Evolutionary conservation across 2,113 vertebrate genomes (phyloP).

Genomic region (Prionailurus bengalensis): DNA sequence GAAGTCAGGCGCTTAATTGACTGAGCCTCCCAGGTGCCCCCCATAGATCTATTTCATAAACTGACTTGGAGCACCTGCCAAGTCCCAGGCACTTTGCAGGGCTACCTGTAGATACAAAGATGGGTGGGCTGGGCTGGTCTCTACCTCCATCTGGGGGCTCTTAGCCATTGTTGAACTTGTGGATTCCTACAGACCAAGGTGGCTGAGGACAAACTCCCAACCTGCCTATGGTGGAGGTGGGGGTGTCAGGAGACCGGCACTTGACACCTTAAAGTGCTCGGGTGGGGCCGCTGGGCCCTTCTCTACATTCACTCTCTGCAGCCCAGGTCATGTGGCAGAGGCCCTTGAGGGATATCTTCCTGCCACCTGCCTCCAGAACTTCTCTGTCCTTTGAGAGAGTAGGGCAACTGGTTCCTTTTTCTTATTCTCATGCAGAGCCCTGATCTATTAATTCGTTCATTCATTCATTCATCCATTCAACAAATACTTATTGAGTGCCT

Average conservation of each 20-base stretch:
- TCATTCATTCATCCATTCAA: neutral
- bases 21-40: no score
- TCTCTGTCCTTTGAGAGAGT: neutral
- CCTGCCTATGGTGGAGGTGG: neutral
- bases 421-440: neutral
- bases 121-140: neutral
- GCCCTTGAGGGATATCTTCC: neutral
- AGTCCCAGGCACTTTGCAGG: neutral
- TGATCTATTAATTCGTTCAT: neutral
- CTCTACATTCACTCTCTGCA: neutral
- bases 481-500: no score
- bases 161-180: neutral
- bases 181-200: neutral
- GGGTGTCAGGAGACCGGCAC: neutral
- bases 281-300: neutral
- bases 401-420: neutral
- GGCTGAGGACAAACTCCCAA: neutral
- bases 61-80: neutral
- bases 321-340: no score
- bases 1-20: no score
- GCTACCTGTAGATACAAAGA: neutral
- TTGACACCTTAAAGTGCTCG: neutral
- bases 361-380: neutral
- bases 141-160: neutral
- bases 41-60: neutral